Conservation (phyloP, 2,113 vertebrate species). For the Pedetes capensis region DNA sequence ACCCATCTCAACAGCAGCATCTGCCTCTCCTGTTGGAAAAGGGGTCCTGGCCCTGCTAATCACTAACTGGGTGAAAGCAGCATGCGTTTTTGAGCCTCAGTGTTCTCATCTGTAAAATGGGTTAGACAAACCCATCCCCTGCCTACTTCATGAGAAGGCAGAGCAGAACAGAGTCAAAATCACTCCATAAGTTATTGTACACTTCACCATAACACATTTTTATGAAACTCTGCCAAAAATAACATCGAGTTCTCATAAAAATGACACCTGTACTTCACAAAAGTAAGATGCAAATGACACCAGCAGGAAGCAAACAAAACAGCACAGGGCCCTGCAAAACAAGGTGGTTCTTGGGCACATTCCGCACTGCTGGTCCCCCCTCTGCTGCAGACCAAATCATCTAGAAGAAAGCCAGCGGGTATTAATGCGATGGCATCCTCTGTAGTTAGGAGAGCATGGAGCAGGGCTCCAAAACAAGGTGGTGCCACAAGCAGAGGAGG, state of each 20-base stretch:
- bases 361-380: background rate
- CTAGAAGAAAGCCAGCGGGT: background rate
- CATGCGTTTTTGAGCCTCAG: background rate
- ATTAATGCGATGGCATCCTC: background rate
- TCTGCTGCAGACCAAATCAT: background rate
- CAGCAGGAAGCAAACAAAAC: constrained; percentile 40
- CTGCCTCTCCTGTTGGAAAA: background rate
- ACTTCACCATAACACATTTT: background rate
- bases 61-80: background rate
- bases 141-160: background rate
- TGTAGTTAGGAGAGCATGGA: background rate
- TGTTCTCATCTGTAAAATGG: background rate
- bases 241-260: constrained; percentile 4
- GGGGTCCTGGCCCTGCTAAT: background rate
- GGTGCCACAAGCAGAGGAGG: background rate
- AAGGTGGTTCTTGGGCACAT: background rate
- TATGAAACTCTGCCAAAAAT: background rate
- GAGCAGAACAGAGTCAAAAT: background rate
- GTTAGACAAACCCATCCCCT: background rate
- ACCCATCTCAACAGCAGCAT: background rate
- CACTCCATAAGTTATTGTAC: background rate
- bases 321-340: background rate
- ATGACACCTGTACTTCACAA: background rate
- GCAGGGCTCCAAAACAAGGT: background rate
- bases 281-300: background rate